Percentiles rank a stretch among this genome's conserved stretches.
phyloP scores from a whole-genome alignment of 2,113 vertebrate genomes.

The Sturnira hondurensis region DNA sequence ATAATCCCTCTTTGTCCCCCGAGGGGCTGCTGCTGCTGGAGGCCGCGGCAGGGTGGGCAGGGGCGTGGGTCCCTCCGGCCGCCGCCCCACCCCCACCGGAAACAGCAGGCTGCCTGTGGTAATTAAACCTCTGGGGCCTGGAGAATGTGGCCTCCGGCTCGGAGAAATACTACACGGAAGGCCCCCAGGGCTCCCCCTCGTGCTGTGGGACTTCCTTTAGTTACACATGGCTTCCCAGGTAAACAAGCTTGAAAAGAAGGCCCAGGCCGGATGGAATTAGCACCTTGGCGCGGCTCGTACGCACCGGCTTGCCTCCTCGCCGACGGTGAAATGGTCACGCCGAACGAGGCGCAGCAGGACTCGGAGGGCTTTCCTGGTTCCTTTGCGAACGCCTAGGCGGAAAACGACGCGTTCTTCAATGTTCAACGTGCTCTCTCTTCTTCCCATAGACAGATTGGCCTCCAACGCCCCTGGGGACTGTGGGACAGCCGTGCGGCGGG shows the following conservation, averaged over 20 bases:
- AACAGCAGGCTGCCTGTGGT: slow-evolving; percentile 89
- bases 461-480: fast-evolving
- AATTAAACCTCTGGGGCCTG: slow-evolving; percentile 91
- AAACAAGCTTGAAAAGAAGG: slow-evolving; percentile 87
- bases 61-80: slow-evolving; percentile 79
- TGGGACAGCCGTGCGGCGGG: fast-evolving
- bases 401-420: not conserved
- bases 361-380: fast-evolving
- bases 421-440: fast-evolving
- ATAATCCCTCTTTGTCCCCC: not conserved
- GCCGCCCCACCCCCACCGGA: not conserved
- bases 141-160: slow-evolving; percentile 86
- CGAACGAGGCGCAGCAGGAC: slow-evolving; percentile 35
- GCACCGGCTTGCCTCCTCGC: slow-evolving; percentile 82
- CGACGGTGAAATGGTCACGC: slow-evolving; percentile 61
- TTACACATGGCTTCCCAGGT: slow-evolving; percentile 94
- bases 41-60: slow-evolving; percentile 72
- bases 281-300: slow-evolving; percentile 76
- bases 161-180: slow-evolving; percentile 83
- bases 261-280: slow-evolving; percentile 86
- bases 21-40: not conserved
- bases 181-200: slow-evolving; percentile 77
- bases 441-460: fast-evolving
- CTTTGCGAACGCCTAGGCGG: not conserved
- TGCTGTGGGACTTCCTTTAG: slow-evolving; percentile 89